These are phyloP conservation scores for Anisognathus igniventris DNA, from an alignment of 2,797 vertebrate genomes.

Conservation along the genomic window DNA sequence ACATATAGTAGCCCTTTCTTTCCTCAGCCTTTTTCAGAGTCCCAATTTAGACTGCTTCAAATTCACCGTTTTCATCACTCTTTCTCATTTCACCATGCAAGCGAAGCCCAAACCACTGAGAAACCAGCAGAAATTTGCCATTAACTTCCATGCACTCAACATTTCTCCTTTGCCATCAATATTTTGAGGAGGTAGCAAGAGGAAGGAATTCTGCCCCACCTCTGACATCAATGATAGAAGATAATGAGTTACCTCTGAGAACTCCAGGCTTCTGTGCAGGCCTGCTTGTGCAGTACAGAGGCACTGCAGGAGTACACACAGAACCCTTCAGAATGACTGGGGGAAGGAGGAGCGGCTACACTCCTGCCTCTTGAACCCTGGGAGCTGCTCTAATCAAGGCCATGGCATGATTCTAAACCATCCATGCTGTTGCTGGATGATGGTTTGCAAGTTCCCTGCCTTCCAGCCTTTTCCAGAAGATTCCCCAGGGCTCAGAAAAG, in stretches of 20 bases:
- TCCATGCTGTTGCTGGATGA: background rate
- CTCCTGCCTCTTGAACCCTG: background rate
- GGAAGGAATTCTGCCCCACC: background rate
- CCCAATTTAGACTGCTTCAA: background rate
- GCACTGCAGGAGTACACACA: background rate
- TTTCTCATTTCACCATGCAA: background rate
- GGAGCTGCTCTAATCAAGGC: background rate
- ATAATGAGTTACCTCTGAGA: background rate
- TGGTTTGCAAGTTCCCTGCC: background rate
- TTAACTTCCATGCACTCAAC: background rate
- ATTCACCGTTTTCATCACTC: background rate
- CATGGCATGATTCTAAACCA: background rate
- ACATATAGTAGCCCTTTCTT: background rate
- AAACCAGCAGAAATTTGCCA: background rate
- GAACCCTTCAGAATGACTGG: accelerated
- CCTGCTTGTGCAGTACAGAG: background rate
- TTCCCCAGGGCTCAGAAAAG: background rate
- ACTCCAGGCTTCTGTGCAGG: background rate
- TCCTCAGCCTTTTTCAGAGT: background rate
- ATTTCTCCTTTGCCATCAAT: background rate
- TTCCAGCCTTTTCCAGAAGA: background rate
- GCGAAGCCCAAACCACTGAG: background rate
- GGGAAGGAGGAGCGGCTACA: background rate
- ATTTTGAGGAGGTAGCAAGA: background rate
- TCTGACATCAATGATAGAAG: background rate